phyloP scores from a whole-genome alignment of 2,113 vertebrate genomes.

The Chaenogobius annularis region DNA sequence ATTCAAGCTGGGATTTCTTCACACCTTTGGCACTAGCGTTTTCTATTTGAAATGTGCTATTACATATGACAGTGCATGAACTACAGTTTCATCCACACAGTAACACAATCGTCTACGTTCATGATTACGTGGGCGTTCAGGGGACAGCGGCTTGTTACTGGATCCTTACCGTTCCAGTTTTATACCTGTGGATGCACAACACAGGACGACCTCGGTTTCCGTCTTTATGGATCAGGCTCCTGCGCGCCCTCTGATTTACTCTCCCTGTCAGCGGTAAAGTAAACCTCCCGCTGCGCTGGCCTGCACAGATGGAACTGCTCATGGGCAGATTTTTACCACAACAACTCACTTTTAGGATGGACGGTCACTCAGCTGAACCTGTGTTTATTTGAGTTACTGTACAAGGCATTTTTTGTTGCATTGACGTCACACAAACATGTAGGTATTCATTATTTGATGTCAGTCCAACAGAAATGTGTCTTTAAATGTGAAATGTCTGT shows the following conservation, averaged over 20 bases:
- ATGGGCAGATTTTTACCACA: not conserved
- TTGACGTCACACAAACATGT: not conserved
- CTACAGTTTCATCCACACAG: not conserved
- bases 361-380: not conserved
- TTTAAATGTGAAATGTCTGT: no score
- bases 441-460: no score
- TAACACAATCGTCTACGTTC: not conserved
- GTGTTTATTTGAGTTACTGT: not conserved
- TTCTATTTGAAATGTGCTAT: no score
- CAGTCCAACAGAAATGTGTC: no score
- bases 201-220: not conserved
- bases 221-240: slow-evolving; percentile 1
- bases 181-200: not conserved
- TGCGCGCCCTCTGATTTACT: slow-evolving; percentile 42
- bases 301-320: not conserved
- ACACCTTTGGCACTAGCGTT: no score
- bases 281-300: not conserved
- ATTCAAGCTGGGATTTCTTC: no score
- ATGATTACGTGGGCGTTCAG: not conserved
- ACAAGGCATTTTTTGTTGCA: not conserved
- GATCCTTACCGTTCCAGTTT: not conserved
- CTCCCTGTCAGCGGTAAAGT: slow-evolving; percentile 19
- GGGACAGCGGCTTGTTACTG: not conserved
- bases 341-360: not conserved
- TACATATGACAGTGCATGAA: not conserved